These are phyloP conservation scores for Phylloscopus whistleri DNA, from an alignment of 2,113 vertebrate species.

Conservation along the genomic window DNA sequence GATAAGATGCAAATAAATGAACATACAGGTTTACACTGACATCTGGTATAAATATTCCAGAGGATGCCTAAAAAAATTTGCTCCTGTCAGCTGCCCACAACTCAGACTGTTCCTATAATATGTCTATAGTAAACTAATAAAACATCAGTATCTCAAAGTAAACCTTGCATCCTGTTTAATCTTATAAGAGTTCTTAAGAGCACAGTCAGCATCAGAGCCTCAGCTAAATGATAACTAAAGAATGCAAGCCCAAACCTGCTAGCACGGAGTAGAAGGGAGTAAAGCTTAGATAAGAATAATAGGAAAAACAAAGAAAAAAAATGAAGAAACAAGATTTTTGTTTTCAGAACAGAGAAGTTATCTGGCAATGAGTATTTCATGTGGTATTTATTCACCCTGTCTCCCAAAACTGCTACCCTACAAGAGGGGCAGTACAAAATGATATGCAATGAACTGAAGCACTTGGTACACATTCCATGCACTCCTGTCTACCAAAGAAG, in stretches of 20 bases:
- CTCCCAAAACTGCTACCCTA: neutral
- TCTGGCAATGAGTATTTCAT: neutral
- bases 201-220: neutral
- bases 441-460: neutral
- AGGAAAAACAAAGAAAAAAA: neutral
- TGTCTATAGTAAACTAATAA: neutral
- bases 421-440: neutral
- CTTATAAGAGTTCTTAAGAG: neutral
- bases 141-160: neutral
- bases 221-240: neutral
- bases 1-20: neutral
- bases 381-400: neutral
- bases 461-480: neutral
- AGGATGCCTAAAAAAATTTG: neutral
- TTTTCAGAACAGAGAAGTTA: neutral
- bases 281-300: neutral
- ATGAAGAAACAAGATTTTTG: neutral
- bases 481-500: neutral
- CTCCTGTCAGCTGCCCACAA: neutral
- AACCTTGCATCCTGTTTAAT: neutral
- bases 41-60: neutral
- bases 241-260: neutral
- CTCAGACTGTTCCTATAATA: neutral
- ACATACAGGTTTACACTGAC: neutral
- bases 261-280: neutral